Percentiles rank a stretch among this genome's conserved stretches.
These are phyloP conservation scores for Centropus bengalensis DNA, from an alignment of 2,113 vertebrate genomes.

Conservation along the genomic window DNA sequence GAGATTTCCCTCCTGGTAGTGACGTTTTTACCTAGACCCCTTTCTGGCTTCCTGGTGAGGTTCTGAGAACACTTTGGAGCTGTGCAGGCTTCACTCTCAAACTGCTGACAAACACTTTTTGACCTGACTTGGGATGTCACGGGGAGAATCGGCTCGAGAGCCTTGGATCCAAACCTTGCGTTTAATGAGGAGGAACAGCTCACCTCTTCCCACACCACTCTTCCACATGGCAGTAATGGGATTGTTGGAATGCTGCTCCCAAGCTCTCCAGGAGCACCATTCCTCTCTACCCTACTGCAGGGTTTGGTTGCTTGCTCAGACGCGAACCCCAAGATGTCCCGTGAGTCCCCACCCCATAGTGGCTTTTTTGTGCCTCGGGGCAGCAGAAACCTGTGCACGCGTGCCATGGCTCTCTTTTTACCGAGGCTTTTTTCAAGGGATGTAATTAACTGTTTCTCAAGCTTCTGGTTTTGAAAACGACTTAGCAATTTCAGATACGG, in stretches of 20 bases:
- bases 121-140: background rate
- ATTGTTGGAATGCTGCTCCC: background rate
- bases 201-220: background rate
- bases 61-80: background rate
- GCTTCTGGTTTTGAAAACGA: background rate
- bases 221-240: background rate
- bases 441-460: background rate
- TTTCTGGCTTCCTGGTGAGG: background rate
- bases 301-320: conserved; percentile 1
- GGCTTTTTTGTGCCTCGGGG: background rate
- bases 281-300: background rate
- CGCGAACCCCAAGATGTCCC: background rate
- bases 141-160: background rate
- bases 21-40: background rate
- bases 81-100: background rate
- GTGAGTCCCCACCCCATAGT: background rate
- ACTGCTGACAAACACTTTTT: background rate
- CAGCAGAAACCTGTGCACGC: background rate
- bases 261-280: background rate
- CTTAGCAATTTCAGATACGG: background rate
- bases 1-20: background rate
- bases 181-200: background rate
- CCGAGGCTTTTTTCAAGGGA: background rate
- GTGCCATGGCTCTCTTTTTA: background rate
- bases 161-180: background rate